A percentile compares a stretch with the other conserved stretches of the same genome.
These are phyloP conservation scores for Gymnogyps californianus DNA, from an alignment of 2,113 vertebrate species.

Conservation along the genomic window DNA sequence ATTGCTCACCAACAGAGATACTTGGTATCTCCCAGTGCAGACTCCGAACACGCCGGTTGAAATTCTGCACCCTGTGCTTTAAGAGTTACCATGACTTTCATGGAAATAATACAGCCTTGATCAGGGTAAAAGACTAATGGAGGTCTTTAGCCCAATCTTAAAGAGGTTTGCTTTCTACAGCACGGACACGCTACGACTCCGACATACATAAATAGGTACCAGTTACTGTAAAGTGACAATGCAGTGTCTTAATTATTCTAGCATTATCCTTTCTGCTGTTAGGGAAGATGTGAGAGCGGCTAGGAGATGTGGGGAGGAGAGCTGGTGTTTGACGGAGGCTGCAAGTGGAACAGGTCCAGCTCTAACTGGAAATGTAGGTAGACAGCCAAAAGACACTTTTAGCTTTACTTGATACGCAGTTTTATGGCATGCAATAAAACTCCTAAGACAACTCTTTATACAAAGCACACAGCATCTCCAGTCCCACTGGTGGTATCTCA, in stretches of 20 bases:
- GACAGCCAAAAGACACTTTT: not conserved
- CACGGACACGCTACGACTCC: not conserved
- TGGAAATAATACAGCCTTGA: slow-evolving; percentile 48
- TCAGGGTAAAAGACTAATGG: slow-evolving; percentile 49
- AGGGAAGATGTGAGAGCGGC: not conserved
- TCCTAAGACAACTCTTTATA: not conserved
- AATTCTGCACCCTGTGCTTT: slow-evolving; percentile 20
- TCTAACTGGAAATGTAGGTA: not conserved
- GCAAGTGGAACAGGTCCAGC: not conserved
- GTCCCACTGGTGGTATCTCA: not conserved
- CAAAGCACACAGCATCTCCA: not conserved
- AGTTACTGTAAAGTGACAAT: slow-evolving; percentile 46
- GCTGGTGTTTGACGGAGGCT: not conserved
- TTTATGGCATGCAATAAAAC: not conserved
- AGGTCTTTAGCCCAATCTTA: slow-evolving; percentile 53
- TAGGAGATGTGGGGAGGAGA: not conserved
- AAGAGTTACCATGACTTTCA: slow-evolving; percentile 39
- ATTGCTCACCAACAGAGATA: not conserved
- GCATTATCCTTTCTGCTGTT: not conserved
- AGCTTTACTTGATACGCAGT: not conserved
- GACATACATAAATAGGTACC: not conserved
- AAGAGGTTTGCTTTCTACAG: slow-evolving; percentile 32
- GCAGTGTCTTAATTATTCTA: slow-evolving; percentile 18
- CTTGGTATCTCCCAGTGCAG: not conserved
- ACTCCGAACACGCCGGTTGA: not conserved